Evolutionary conservation across 2,888 invertebrate genomes (phyloP).

Genomic region (Pollenia amentaria): DNA sequence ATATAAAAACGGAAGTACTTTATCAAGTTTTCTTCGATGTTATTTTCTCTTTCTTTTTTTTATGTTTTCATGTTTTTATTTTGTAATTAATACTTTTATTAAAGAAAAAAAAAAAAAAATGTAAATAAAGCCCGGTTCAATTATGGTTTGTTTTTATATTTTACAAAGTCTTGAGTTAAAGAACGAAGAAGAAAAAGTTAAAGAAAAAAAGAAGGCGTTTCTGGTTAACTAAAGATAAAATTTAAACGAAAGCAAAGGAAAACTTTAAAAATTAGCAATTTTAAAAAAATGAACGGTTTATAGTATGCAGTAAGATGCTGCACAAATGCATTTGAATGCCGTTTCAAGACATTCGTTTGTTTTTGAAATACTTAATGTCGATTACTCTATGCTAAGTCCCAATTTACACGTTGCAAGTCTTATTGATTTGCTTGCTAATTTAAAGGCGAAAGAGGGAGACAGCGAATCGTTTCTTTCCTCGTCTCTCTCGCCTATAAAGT

Average conservation of each 20-base stretch:
- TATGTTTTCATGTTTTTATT: slow-evolving; percentile 47
- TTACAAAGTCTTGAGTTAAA: slow-evolving; percentile 26
- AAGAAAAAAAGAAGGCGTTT: slow-evolving; percentile 30
- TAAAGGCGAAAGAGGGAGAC: too few species aligned
- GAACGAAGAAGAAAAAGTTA: slow-evolving; percentile 26
- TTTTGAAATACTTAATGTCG: too few species aligned
- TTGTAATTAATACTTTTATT: slow-evolving; percentile 61
- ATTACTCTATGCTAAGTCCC: too few species aligned
- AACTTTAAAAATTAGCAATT: not conserved
- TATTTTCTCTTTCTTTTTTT: not conserved
- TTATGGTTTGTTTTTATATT: slow-evolving; percentile 29
- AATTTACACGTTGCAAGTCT: too few species aligned
- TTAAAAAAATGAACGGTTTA: not conserved
- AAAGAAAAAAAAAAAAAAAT: not conserved
- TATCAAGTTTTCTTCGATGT: slow-evolving; percentile 50
- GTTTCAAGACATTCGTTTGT: too few species aligned
- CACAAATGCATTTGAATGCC: too few species aligned
- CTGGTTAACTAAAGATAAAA: slow-evolving; percentile 38
- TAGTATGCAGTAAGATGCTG: too few species aligned
- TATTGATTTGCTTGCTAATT: too few species aligned
- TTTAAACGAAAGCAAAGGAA: slow-evolving; percentile 32
- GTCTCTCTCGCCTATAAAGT: too few species aligned
- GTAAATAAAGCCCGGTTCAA: slow-evolving; percentile 58
- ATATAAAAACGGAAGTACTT: slow-evolving; percentile 64
- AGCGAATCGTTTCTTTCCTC: too few species aligned